These are phyloP conservation scores for Metopolophium dirhodum DNA, from an alignment of 1,140 invertebrate genomes.

Conservation along the genomic window DNA sequence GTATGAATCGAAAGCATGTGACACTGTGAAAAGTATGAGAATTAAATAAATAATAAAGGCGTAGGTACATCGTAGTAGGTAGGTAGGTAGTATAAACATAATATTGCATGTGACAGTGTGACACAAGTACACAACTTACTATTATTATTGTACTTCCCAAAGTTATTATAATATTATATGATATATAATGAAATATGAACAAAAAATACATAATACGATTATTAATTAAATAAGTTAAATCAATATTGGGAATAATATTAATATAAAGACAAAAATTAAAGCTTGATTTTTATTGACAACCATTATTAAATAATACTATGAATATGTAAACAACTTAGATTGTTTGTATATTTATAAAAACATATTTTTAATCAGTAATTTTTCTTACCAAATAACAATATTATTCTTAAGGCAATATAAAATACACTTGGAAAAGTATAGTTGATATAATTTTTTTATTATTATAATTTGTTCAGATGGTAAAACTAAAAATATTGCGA, in stretches of 20 bases:
- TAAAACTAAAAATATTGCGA: no score
- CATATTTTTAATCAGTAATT: no score
- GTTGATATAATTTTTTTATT: no score
- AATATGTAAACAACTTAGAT: no score
- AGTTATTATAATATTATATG: neutral
- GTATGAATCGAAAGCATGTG: neutral
- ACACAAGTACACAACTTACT: neutral
- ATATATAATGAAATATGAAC: no score
- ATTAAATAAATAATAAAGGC: neutral
- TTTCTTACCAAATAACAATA: no score
- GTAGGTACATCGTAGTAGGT: neutral
- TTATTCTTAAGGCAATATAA: no score
- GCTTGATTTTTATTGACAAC: no score
- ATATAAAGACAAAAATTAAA: neutral
- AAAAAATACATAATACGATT: neutral
- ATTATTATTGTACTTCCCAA: neutral
- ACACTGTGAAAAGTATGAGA: neutral
- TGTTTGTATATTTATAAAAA: no score
- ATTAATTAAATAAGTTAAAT: neutral
- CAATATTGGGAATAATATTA: neutral
- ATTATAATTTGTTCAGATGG: no score
- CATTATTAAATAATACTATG: no score
- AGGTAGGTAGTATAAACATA: neutral
- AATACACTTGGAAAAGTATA: no score
- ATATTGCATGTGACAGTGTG: neutral